A percentile compares a stretch with the other conserved stretches of the same genome.
These are phyloP conservation scores for Cynopterus brachyotis DNA, from an alignment of 2,113 vertebrate species.

Conservation along the genomic window DNA sequence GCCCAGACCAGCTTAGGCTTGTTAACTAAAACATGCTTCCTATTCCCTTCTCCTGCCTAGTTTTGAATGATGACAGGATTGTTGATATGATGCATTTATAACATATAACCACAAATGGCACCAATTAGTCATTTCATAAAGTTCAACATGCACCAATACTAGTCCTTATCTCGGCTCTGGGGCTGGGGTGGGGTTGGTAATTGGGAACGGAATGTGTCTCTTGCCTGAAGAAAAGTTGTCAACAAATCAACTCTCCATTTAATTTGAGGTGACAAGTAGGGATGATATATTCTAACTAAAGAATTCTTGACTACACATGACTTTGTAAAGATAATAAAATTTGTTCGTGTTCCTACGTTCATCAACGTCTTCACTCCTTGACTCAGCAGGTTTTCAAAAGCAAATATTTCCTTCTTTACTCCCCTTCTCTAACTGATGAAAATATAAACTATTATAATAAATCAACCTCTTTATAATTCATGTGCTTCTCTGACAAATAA, in stretches of 20 bases:
- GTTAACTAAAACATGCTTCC: neutral
- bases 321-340: slow-evolving; percentile 22
- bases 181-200: neutral
- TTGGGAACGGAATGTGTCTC: neutral
- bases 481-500: neutral
- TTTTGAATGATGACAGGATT: slow-evolving; percentile 39
- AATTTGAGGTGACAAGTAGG: slow-evolving; percentile 51
- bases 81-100: slow-evolving; percentile 33
- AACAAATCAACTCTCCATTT: slow-evolving; percentile 19
- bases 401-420: neutral
- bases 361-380: neutral
- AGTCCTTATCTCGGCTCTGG: slow-evolving; percentile 25
- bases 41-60: neutral
- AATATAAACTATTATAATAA: neutral
- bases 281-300: slow-evolving; percentile 34
- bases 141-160: neutral
- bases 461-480: neutral
- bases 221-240: slow-evolving; percentile 53
- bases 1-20: slow-evolving; percentile 18
- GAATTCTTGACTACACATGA: neutral
- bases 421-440: neutral
- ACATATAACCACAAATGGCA: slow-evolving; percentile 60
- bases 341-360: neutral
- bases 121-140: slow-evolving; percentile 39
- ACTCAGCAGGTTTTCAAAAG: slow-evolving; percentile 36